Evolutionary conservation across 1,140 invertebrate species (phyloP).

Genomic region (Doryteuthis pealeii): DNA sequence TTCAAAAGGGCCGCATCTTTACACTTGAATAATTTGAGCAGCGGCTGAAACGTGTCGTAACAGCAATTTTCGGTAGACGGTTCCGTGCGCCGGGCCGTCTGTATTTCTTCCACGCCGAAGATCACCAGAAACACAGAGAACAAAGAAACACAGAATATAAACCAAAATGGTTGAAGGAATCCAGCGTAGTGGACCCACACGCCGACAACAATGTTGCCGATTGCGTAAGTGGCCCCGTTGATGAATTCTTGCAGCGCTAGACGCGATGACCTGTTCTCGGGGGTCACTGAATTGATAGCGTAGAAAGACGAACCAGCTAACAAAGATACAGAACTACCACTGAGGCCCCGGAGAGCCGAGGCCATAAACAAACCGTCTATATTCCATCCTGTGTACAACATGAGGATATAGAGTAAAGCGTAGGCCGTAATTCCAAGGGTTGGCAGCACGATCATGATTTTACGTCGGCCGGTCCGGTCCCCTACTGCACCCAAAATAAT

Average conservation of each 20-base stretch:
- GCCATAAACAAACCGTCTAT: conserved; percentile 54
- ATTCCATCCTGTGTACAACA: conserved; percentile 51
- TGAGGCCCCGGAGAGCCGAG: conserved; percentile 50
- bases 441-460: conserved; percentile 50
- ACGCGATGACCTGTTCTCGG: conserved; percentile 44
- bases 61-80: conserved; percentile 43
- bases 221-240: conserved; percentile 51
- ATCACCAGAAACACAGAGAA: conserved; percentile 48
- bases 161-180: conserved; percentile 52
- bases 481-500: conserved; percentile 52
- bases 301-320: conserved; percentile 50
- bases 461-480: conserved; percentile 48
- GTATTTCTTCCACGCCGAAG: conserved; percentile 16
- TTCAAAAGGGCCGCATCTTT: conserved; percentile 42
- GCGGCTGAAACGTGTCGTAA: conserved; percentile 47
- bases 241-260: conserved; percentile 53
- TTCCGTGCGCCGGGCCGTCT: conserved; percentile 5
- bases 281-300: conserved; percentile 47
- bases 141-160: conserved; percentile 33
- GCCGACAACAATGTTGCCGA: conserved; percentile 55
- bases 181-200: conserved; percentile 51
- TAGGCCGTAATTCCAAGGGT: conserved; percentile 45
- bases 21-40: conserved; percentile 48
- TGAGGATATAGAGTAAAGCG: conserved; percentile 49
- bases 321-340: conserved; percentile 54